Evolutionary conservation across 2,888 invertebrate species (phyloP), one percentile per base, ranked within the genome.

Genomic region (Argyresthia goedartella): DNA sequence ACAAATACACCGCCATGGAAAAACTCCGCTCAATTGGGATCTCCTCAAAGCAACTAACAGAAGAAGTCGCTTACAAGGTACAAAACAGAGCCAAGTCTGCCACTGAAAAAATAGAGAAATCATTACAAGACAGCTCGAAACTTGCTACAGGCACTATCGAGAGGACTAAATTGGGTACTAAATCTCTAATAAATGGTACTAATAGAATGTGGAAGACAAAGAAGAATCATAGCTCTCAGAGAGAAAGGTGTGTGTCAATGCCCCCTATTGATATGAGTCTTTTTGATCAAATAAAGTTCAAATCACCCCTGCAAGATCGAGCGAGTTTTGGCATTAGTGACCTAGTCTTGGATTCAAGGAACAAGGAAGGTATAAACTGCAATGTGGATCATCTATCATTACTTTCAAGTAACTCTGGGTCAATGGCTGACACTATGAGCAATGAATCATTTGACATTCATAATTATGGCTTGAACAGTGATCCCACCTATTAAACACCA

Each of bases 211-310:
- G 15, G 69, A 56, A 84, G 73, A 60, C 34, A 55, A 16, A 49
- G 14, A 35, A 34, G 36, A 25, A 46, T 42, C 39, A 10, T 1
- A 59, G 39, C 14, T 13, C 13, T 48, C 36, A 14, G 9, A 74
- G 13, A 34, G 81, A 82, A 41, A 76, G 89, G 55, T 88, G 88
- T 66, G 81, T 87, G 1, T 90, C 89, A 0, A 79, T 90, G 85
- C 89, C 90, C 9, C 76, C 72, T 15, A 82, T 79, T 42, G 88
- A 89, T 62, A 81, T 88, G 7, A 84, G 87, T 64, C 76, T 91
- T 10, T 92, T 93, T 79, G 90, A 89, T 61, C 88, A 88, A 46
- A 90, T 91, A 56, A 88, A 89, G 56, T 91, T 91, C 62, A 88
- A 89, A 59, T 91, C 91, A 13, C 91, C 91, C 1, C 69, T 90